Conservation (phyloP, 2,797 vertebrate genomes). For the Xiphorhynchus erythropygius region DNA sequence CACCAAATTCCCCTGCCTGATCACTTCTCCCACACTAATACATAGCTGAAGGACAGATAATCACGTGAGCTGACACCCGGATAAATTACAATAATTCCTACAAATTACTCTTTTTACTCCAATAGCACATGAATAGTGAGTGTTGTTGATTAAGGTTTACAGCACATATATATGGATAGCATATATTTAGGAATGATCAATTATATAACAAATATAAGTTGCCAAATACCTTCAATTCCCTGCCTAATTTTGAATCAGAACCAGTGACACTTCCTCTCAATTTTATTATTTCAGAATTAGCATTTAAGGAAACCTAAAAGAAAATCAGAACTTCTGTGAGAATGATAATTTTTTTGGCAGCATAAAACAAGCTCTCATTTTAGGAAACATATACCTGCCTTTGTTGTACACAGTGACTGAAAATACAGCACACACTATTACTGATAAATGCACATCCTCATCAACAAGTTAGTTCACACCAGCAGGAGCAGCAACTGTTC, state of each 20-base stretch:
- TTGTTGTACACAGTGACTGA: background rate
- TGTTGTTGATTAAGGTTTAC: background rate
- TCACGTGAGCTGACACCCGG: background rate
- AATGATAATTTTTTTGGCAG: background rate
- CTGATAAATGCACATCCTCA: background rate
- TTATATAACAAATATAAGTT: background rate
- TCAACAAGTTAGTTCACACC: background rate
- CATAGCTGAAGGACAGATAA: background rate
- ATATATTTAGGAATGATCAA: background rate
- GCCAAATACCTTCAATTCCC: background rate
- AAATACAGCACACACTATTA: background rate
- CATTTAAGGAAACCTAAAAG: slow-evolving; percentile 21
- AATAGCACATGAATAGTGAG: background rate
- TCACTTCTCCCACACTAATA: background rate
- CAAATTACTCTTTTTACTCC: background rate
- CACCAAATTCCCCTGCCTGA: background rate
- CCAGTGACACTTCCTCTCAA: background rate
- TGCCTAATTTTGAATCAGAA: slow-evolving; percentile 15
- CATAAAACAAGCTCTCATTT: background rate
- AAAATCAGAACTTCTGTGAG: background rate
- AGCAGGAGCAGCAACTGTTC: background rate
- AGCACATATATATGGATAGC: background rate
- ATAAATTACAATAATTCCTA: background rate
- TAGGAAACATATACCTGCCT: background rate
- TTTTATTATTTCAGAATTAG: slow-evolving; percentile 16